phyloP scores from a whole-genome alignment of 2,888 invertebrate species.

The Xiphydria camelus region DNA sequence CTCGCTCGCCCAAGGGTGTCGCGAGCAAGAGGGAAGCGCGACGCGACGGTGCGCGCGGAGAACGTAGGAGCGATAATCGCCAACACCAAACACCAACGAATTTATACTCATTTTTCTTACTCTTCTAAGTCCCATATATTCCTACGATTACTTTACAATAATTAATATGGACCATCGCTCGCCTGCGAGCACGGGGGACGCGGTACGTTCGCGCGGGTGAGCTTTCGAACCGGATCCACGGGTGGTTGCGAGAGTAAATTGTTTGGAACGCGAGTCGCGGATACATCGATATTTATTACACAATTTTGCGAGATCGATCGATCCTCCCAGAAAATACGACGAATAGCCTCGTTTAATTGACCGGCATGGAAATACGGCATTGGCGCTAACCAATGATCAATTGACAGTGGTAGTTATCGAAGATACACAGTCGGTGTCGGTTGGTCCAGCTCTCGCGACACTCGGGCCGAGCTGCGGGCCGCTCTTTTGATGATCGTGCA shows the following conservation, averaged over 20 bases:
- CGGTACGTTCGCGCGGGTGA: slow-evolving; percentile 11
- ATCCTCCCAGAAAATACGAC: slow-evolving; percentile 9
- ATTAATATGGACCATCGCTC: slow-evolving; percentile 49
- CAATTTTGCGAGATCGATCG: slow-evolving; percentile 18
- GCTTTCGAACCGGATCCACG: slow-evolving; percentile 13
- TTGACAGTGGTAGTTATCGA: slow-evolving; percentile 27
- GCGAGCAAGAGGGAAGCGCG: too few relatives aligned
- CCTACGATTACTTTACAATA: slow-evolving; percentile 21
- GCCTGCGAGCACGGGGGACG: slow-evolving; percentile 52
- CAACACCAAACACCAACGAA: slow-evolving; percentile 9
- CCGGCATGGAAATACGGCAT: slow-evolving; percentile 20
- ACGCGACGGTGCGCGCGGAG: not conserved
- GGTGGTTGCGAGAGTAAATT: slow-evolving; percentile 19
- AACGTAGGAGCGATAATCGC: not conserved
- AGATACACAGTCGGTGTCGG: slow-evolving; percentile 9
- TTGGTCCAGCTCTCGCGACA: slow-evolving; percentile 14
- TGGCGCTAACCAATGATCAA: slow-evolving; percentile 30
- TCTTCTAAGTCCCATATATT: slow-evolving; percentile 4
- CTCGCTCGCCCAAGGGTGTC: too few relatives aligned
- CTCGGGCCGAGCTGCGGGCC: not conserved
- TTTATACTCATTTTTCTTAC: slow-evolving; percentile 2
- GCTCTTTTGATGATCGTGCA: not conserved
- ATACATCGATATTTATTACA: slow-evolving; percentile 18
- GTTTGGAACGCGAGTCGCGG: too few relatives aligned
- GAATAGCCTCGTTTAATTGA: slow-evolving; percentile 30